Base-by-base conservation (phyloP, 1,140 invertebrate genomes). In the Nasonia vitripennis region DNA sequence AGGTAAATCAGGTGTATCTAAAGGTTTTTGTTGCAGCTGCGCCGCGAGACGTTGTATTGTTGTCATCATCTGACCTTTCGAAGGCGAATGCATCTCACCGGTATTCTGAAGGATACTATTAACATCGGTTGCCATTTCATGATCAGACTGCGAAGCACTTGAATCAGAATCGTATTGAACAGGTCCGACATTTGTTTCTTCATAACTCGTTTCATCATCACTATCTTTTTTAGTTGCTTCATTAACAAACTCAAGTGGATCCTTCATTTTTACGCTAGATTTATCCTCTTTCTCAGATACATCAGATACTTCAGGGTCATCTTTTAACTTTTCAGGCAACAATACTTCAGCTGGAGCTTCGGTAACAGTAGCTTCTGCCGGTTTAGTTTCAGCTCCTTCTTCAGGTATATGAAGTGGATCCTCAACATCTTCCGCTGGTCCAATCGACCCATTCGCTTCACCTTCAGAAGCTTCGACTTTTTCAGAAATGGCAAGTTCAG, bases 41-140 rank as follows among this genome's bases (percentile, higher is more conserved):
- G 92, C 92, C 1, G 91, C 92, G 0, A 93, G 86, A 70, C 92
- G 89, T 70, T 93, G 92, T 51, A 93, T 93, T 2, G 91, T 93
- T 0, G 90, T 93, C 81, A 92, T 86, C 91, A 93, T 93, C 0
- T 88, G 90, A n/a, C 87, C 90, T 31, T 90, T 91, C 0, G 90
- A 89, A 0, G 89, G 87, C 10, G 87, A 88, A 20, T 88, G 89
- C 2, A 90, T 90, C 14, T 82, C 90, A 0, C 86, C 87, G 0
- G 92, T 91, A 81, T 91, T 91, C 37, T 93, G 89, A 0, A 93
- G 79, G 3, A 93, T 89, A 62, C 87, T 91, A 62, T 90, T 91
- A 0, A 93, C 92, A 82, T 93, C 93, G 0, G 91, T 86, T 4
- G 87, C 41, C 1, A 89, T 83, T 45, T 92, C 91, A 9, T 87